Evolutionary conservation across 2,113 vertebrate species (phyloP).

Genomic region (Boleophthalmus pectinirostris): DNA sequence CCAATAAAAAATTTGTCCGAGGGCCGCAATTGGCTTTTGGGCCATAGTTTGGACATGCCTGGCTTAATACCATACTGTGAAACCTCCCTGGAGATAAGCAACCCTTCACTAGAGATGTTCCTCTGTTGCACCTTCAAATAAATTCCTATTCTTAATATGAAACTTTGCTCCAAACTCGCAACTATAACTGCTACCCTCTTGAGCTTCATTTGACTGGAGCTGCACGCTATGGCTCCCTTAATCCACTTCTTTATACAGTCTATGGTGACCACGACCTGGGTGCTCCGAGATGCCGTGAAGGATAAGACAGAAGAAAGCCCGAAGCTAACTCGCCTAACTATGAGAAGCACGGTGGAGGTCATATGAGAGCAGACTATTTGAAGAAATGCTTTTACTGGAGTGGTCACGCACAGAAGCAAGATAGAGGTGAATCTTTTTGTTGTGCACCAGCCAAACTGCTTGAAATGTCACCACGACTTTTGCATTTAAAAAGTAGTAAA

Average conservation of each 20-base stretch:
- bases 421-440: not conserved
- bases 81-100: too few relatives aligned
- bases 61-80: not conserved
- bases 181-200: too few relatives aligned
- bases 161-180: too few relatives aligned
- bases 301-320: constrained; percentile 7
- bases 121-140: too few relatives aligned
- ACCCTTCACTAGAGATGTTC: too few relatives aligned
- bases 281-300: constrained; percentile 17
- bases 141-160: too few relatives aligned
- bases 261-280: not conserved
- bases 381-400: constrained; percentile 4
- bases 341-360: constrained; percentile 24
- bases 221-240: too few relatives aligned
- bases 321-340: not conserved
- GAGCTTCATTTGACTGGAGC: too few relatives aligned
- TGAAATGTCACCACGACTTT: not conserved
- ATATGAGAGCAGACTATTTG: constrained; percentile 18
- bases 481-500: constrained; percentile 4
- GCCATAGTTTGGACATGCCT: too few relatives aligned
- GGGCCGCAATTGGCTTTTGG: too few relatives aligned
- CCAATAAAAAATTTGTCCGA: too few relatives aligned
- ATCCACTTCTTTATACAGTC: too few relatives aligned
- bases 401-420: not conserved
- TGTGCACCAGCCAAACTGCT: not conserved